Evolutionary conservation across 92 coral and sea anemone species (phyloP).

Genomic region (Muricea muricata): DNA sequence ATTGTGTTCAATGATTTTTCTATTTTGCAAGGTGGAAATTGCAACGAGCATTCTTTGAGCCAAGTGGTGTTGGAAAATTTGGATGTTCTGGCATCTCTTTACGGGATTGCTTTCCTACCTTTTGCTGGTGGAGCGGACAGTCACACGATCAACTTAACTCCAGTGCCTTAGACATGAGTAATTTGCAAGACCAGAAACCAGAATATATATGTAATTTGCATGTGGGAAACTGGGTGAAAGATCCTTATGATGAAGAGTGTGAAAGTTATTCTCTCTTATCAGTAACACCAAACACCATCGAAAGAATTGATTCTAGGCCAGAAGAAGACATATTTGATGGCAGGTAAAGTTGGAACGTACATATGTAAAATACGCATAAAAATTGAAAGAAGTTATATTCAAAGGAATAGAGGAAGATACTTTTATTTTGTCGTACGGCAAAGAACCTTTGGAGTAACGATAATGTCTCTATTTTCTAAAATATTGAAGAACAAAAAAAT

Average conservation of each 20-base stretch:
- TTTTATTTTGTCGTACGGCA: too few species aligned
- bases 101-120: slow-evolving; percentile 65
- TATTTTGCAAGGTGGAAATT: slow-evolving; percentile 61
- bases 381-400: too few species aligned
- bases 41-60: slow-evolving; percentile 81
- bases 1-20: not conserved
- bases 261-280: slow-evolving; percentile 62
- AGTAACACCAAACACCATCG: slow-evolving; percentile 69
- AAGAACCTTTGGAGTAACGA: too few species aligned
- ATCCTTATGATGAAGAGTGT: slow-evolving; percentile 38
- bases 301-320: slow-evolving; percentile 60
- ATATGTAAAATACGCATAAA: too few species aligned
- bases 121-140: slow-evolving; percentile 28
- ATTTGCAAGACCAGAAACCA: slow-evolving; percentile 73
- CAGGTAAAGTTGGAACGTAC: slow-evolving; percentile 10
- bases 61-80: slow-evolving; percentile 64
- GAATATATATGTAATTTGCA: slow-evolving; percentile 82
- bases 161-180: slow-evolving; percentile 72
- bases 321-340: slow-evolving; percentile 69
- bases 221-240: slow-evolving; percentile 73
- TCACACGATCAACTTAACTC: slow-evolving; percentile 54
- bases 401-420: too few species aligned
- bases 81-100: slow-evolving; percentile 68
- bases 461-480: too few species aligned
- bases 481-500: too few species aligned